Evolutionary conservation across 2,888 invertebrate species (phyloP), one percentile per base, ranked within the genome.

Genomic region (Caenorhabditis plicata): DNA sequence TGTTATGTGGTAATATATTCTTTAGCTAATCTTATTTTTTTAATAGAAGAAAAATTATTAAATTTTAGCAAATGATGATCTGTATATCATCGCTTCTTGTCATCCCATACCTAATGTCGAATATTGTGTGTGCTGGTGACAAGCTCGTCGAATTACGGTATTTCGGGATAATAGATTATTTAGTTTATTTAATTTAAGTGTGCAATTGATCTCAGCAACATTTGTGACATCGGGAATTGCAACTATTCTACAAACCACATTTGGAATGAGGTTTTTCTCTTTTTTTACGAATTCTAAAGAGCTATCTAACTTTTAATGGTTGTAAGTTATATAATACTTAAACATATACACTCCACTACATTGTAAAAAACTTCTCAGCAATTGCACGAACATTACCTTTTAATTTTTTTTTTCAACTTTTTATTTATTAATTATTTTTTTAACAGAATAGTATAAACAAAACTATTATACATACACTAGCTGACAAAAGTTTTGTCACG

Each of bases 221-320:
- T 74, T 76, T 32, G 73, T 74, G n/a, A 71, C 70, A 4, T 65
- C 72, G 23, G 76, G 76, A 19, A 54, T 77, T 3, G 69, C 76
- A 3, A 76, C 76, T 3, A 57, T 76, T 13, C 43, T 76, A 3
- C 76, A 76, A 56, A 73, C 73, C 4, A 74, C 75, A 0, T 60
- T 76, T 35, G 76, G 76, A 23, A 53, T 75, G 38, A 48, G 69
- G 69, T 71, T 9, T 11, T 27, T 7, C n/a, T n/a, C n/a, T n/a
- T n/a, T n/a, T 20, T n/a, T n/a, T n/a, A n/a, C n/a, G n/a, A n/a
- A n/a, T n/a, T n/a, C n/a, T n/a, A n/a, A n/a, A n/a, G n/a, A n/a
- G n/a, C n/a, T n/a, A n/a, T n/a, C n/a, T n/a, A n/a, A n/a, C n/a
- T n/a, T n/a, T n/a, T n/a, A n/a, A n/a, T n/a, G n/a, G n/a, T n/a